A percentile compares a stretch with the other conserved stretches of the same genome.
Evolutionary conservation across 2,797 vertebrate species (phyloP).

Genomic region (Sebastiscus tertius): DNA sequence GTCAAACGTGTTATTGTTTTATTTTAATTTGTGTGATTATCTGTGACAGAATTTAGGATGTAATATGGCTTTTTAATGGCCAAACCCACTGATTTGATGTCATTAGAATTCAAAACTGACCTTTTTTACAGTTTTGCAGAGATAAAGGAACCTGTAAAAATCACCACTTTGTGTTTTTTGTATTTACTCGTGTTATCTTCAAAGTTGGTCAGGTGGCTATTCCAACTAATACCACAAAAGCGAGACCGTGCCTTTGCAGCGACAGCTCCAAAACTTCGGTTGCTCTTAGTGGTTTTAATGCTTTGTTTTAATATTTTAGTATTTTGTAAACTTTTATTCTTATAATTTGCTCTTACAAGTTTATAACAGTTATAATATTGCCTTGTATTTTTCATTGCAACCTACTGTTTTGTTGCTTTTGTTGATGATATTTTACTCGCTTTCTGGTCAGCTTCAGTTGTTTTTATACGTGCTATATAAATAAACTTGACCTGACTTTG

Average conservation of each 20-base stretch:
- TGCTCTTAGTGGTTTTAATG: too few species aligned
- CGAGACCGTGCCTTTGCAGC: too few species aligned
- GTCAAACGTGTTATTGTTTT: not conserved
- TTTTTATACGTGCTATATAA: too few species aligned
- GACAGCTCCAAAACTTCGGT: too few species aligned
- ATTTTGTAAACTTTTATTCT: too few species aligned
- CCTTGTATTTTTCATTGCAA: too few species aligned
- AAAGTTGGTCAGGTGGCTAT: not conserved
- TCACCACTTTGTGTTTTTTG: not conserved
- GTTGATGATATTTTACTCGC: too few species aligned
- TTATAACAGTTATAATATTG: too few species aligned
- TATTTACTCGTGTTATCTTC: not conserved
- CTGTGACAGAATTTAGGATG: not conserved
- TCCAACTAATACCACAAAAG: not conserved
- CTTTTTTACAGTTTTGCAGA: not conserved
- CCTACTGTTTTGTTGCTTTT: too few species aligned
- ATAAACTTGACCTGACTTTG: not conserved
- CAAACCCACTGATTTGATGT: not conserved
- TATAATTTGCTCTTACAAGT: too few species aligned
- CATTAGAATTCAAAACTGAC: not conserved
- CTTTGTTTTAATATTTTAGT: too few species aligned
- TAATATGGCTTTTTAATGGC: not conserved
- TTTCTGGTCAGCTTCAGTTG: too few species aligned
- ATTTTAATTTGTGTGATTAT: not conserved
- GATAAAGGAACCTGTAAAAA: not conserved